Base-by-base conservation (phyloP, 1,140 invertebrate species). In the Heliconius congener region DNA sequence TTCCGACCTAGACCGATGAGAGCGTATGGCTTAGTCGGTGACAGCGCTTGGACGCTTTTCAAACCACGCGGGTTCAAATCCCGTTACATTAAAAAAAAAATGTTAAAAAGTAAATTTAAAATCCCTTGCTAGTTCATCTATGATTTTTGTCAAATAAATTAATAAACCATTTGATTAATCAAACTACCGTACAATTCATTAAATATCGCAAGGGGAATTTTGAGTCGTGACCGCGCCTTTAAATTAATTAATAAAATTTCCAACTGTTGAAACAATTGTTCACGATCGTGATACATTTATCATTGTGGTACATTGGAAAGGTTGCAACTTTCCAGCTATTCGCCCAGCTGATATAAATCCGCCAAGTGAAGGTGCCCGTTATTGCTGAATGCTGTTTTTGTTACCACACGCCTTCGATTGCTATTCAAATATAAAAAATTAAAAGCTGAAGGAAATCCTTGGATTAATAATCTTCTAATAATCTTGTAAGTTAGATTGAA, bases 161-260 rank as follows among this genome's bases (percentile, higher is more conserved):
- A 84, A 84, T 83, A 83, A 75, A 30, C 79, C 60, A 80, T 60
- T 78, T 82, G 74, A 84, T 86, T 86, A 82, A 83, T 82, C 77
- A 81, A 57, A 80, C 83, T 83, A 60, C 80, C 72, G 76, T 80
- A 71, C 74, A 79, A 83, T 79, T 77, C 81, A 81, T 77, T 76
- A 73, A 82, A 82, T 57, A 73, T 77, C 74, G 81, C 72, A 82
- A 83, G 73, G 78, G 80, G 80, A 78, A 83, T 83, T 83, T 83
- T 81, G 70, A 83, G 81, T 85, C 86, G 85, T 87, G 86, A 87
- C 86, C 80, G 77, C 82, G 78, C 77, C 78, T 82, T 85, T 82
- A 85, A 81, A 84, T 84, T 86, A 86, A 86, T 86, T 86, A 86
- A 84, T 86, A 83, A 86, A 84, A 84, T 83, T 83, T 83, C 84